Percentiles rank a stretch among this genome's conserved stretches.
These are phyloP conservation scores for Drosophila fulvimacula DNA, from an alignment of 2,888 invertebrate genomes.

Conservation along the genomic window DNA sequence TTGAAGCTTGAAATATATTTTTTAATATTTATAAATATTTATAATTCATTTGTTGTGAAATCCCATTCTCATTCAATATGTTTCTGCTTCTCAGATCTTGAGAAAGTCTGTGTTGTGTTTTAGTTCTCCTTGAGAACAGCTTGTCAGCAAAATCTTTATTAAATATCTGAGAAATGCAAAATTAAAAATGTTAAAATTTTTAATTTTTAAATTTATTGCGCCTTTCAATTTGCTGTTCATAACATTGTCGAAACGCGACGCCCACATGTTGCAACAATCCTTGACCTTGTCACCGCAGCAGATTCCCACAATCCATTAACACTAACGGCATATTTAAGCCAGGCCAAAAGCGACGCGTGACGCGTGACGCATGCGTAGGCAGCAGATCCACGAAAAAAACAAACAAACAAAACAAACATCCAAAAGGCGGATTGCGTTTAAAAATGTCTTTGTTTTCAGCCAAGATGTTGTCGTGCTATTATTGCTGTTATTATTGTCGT, in stretches of 20 bases:
- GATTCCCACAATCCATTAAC: slow-evolving; percentile 63
- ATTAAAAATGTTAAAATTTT: no score
- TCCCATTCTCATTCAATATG: background rate
- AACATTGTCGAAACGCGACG: slow-evolving; percentile 15
- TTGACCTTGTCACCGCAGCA: slow-evolving; percentile 66
- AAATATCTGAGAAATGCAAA: slow-evolving; percentile 13
- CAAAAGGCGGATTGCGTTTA: slow-evolving; percentile 48
- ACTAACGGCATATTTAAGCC: slow-evolving; percentile 53
- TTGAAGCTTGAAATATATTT: no score
- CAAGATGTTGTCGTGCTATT: slow-evolving; percentile 17
- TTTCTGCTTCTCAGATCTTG: background rate
- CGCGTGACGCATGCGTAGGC: slow-evolving; percentile 58
- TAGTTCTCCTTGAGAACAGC: slow-evolving; percentile 10
- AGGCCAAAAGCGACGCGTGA: slow-evolving; percentile 33
- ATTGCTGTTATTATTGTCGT: slow-evolving; percentile 27
- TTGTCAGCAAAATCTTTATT: slow-evolving; percentile 13
- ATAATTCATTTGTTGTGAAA: background rate
- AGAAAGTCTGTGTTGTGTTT: background rate
- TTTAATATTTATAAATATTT: background rate
- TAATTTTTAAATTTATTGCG: slow-evolving; percentile 5
- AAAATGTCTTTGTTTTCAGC: slow-evolving; percentile 59
- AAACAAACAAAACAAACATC: slow-evolving; percentile 24
- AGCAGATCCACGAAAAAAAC: slow-evolving; percentile 17
- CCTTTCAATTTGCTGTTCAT: slow-evolving; percentile 12
- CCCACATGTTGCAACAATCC: slow-evolving; percentile 45